These are phyloP conservation scores for Trichoplusia ni DNA, from an alignment of 1,140 invertebrate genomes.

Conservation along the genomic window DNA sequence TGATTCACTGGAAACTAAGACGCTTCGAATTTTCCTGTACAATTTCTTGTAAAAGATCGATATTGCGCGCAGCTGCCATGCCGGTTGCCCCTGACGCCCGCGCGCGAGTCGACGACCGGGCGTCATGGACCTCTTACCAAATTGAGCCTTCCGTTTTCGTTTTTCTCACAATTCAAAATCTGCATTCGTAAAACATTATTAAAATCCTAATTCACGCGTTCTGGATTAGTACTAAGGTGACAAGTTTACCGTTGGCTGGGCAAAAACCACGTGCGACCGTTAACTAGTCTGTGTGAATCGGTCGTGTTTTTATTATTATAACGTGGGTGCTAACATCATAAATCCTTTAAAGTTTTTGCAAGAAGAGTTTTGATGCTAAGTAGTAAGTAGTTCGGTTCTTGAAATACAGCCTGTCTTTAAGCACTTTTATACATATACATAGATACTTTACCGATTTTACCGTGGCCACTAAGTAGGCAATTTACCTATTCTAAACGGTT, in stretches of 20 bases:
- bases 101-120: slow-evolving; percentile 25
- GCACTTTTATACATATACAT: no score
- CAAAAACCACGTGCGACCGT: neutral
- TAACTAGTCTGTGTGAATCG: neutral
- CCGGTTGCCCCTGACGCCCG: slow-evolving; percentile 4
- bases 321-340: neutral
- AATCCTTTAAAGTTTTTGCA: neutral
- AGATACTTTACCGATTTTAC: no score
- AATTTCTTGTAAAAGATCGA: slow-evolving; percentile 26
- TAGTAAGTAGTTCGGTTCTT: no score
- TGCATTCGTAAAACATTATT: slow-evolving; percentile 10
- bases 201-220: slow-evolving; percentile 38
- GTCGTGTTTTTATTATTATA: neutral
- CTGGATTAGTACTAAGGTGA: slow-evolving; percentile 40
- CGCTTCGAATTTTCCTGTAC: slow-evolving; percentile 17
- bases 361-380: no score
- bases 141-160: slow-evolving; percentile 3
- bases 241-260: slow-evolving; percentile 39
- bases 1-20: slow-evolving; percentile 21
- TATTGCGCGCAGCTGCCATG: no score
- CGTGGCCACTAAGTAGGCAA: no score
- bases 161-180: slow-evolving; percentile 23
- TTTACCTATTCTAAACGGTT: no score
- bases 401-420: no score
- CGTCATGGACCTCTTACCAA: slow-evolving; percentile 18